phyloP scores from a whole-genome alignment of 2,888 invertebrate species.

The Ormyrus rosae region DNA sequence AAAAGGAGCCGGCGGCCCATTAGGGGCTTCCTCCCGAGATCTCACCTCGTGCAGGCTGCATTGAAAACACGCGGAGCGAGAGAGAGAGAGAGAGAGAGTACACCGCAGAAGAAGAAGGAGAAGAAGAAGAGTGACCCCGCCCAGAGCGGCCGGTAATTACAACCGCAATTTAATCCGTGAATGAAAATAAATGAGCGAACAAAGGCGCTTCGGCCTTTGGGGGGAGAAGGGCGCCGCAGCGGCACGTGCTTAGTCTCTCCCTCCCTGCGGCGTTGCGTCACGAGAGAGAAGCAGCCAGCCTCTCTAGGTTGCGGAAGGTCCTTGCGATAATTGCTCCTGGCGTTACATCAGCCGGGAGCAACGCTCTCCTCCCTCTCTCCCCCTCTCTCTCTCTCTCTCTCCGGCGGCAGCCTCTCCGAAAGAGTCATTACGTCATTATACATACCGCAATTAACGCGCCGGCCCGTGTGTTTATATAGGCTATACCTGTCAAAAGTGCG shows the following conservation, averaged over 20 bases:
- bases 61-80: neutral
- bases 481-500: conserved; percentile 45
- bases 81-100: too few species aligned
- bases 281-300: neutral
- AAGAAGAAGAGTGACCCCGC: conserved; percentile 13
- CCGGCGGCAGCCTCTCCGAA: conserved; percentile 38
- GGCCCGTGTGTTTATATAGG: conserved; percentile 18
- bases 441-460: conserved; percentile 56
- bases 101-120: too few species aligned
- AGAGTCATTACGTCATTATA: conserved; percentile 58
- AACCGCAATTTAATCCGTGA: conserved; percentile 58
- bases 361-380: neutral
- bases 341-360: conserved; percentile 50
- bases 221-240: conserved; percentile 23
- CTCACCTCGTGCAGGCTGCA: conserved; percentile 39
- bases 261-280: conserved; percentile 15
- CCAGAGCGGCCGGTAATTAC: conserved; percentile 54
- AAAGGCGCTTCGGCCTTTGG: conserved; percentile 36
- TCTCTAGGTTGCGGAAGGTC: conserved; percentile 53
- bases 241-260: conserved; percentile 49
- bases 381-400: too few species aligned
- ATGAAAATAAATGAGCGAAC: conserved; percentile 58
- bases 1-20: neutral
- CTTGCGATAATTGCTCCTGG: conserved; percentile 51
- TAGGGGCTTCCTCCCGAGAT: neutral